A percentile compares a stretch with the other conserved stretches of the same genome.
Conservation (phyloP, 2,797 vertebrate genomes). For the Anguilla marmorata region DNA sequence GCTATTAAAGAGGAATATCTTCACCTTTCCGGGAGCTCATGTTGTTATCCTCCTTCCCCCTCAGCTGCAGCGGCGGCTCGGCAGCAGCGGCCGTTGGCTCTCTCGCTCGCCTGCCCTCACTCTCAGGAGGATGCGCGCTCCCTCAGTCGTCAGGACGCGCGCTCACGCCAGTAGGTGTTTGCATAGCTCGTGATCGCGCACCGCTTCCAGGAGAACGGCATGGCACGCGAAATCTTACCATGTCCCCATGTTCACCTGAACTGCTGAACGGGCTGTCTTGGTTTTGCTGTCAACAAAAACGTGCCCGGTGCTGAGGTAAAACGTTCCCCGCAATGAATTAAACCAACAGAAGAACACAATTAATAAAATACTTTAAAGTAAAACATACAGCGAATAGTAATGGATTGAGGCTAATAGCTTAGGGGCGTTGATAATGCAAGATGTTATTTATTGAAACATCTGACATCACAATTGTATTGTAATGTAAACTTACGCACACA, state of each 20-base stretch:
- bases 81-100: conserved; percentile 39
- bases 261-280: neutral
- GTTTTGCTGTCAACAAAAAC: neutral
- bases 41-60: conserved; percentile 65
- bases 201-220: conserved; percentile 9
- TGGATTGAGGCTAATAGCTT: neutral
- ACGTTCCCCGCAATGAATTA: neutral
- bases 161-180: conserved; percentile 38
- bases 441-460: neutral
- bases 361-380: neutral
- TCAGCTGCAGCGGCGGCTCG: conserved; percentile 7
- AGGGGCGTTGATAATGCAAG: neutral
- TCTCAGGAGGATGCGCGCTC: conserved; percentile 56
- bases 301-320: neutral
- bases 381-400: neutral
- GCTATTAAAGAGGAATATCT: conserved; percentile 38
- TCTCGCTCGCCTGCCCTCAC: conserved; percentile 30
- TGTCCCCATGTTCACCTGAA: neutral
- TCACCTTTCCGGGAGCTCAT: conserved; percentile 83
- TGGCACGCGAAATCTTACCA: neutral
- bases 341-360: neutral
- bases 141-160: conserved; percentile 53
- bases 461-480: neutral
- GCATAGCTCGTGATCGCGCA: conserved; percentile 27
- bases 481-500: neutral